Conservation (phyloP, 1,140 invertebrate species). For the Mya arenaria region DNA sequence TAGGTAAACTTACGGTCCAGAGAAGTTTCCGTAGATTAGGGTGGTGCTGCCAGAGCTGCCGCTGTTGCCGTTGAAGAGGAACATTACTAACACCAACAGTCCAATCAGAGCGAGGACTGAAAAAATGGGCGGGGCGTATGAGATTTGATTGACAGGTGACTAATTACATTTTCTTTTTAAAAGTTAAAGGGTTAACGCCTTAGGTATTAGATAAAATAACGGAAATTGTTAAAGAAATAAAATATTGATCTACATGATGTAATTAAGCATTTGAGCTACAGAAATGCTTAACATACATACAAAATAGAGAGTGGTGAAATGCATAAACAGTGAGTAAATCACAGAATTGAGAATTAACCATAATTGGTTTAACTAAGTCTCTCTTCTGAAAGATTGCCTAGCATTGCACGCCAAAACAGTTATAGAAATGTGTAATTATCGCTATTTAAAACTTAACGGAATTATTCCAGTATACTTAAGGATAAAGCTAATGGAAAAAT, state of each 20-base stretch:
- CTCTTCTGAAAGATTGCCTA: too few relatives aligned
- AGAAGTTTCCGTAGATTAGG: conserved; percentile 31
- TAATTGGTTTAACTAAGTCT: background rate
- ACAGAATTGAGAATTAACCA: background rate
- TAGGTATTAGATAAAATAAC: background rate
- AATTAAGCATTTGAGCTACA: background rate
- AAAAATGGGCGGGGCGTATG: too few relatives aligned
- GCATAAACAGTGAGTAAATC: background rate
- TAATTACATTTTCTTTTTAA: too few relatives aligned
- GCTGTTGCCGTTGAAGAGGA: conserved; percentile 3
- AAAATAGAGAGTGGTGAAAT: background rate
- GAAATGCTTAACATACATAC: background rate
- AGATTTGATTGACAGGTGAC: too few relatives aligned
- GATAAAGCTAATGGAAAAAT: background rate
- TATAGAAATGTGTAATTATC: too few relatives aligned
- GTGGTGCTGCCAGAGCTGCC: conserved; percentile 12
- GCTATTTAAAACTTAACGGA: too few relatives aligned
- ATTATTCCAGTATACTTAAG: background rate
- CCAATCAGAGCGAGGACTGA: conserved; percentile 12
- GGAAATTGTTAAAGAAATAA: background rate
- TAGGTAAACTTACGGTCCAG: conserved; percentile 27
- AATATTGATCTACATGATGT: background rate
- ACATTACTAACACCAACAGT: conserved; percentile 2
- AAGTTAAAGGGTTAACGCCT: too few relatives aligned
- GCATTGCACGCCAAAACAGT: background rate